Evolutionary conservation across 2,888 invertebrate genomes (phyloP).

Genomic region (Clepsis dumicolana): DNA sequence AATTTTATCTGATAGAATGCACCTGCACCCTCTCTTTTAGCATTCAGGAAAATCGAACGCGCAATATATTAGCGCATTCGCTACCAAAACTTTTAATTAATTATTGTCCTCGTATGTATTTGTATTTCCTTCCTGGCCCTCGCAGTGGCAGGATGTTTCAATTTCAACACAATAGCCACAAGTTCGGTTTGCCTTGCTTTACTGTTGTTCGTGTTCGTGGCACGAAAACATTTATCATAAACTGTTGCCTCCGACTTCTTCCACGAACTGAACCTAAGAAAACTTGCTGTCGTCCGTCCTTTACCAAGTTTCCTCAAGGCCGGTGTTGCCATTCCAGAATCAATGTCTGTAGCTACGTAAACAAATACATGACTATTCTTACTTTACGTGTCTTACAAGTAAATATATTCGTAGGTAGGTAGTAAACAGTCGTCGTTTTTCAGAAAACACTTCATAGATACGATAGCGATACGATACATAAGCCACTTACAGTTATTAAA

Average conservation of each 20-base stretch:
- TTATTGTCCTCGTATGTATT: neutral
- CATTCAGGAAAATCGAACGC: no score
- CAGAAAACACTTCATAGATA: neutral
- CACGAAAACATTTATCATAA: neutral
- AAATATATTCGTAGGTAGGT: no score
- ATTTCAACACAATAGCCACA: neutral
- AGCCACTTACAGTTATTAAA: neutral
- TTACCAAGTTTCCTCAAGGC: no score
- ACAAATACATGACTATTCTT: no score
- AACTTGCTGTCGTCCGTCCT: neutral
- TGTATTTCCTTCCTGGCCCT: constrained; percentile 1
- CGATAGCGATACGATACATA: no score
- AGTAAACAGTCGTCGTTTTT: neutral
- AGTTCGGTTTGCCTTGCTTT: neutral
- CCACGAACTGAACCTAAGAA: neutral
- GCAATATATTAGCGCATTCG: no score
- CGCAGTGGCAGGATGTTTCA: neutral
- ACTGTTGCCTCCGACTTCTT: neutral
- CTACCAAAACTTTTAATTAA: neutral
- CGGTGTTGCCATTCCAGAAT: no score
- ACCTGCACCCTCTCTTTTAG: no score
- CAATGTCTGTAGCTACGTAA: no score
- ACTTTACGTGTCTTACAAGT: no score
- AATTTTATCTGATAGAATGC: no score
- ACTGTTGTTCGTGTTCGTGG: neutral